A percentile compares a stretch with the other conserved stretches of the same genome.
Conservation (phyloP, 1,140 invertebrate genomes). For the Elymnias hypermnestra region DNA sequence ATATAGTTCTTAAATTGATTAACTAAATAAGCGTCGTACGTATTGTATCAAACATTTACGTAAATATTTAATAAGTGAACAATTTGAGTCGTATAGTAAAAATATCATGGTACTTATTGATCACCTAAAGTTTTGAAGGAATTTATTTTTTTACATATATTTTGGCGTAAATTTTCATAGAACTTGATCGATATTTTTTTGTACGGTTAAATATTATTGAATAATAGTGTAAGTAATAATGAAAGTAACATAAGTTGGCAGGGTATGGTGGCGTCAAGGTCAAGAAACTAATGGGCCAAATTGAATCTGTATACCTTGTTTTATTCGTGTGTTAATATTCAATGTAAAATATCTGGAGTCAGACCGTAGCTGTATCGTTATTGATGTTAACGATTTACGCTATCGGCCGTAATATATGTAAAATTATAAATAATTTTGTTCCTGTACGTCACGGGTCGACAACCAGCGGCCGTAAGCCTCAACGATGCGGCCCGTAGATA, state of each 20-base stretch:
- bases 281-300: too few species aligned
- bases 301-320: too few species aligned
- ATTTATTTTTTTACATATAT: constrained; percentile 4
- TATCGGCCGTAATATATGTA: constrained; percentile 2
- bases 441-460: not conserved
- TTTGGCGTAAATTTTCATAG: not conserved
- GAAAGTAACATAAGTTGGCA: too few species aligned
- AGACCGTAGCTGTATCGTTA: too few species aligned
- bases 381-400: too few species aligned
- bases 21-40: not conserved
- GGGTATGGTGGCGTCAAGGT: too few species aligned
- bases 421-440: not conserved
- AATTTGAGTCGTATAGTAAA: constrained; percentile 1
- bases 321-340: too few species aligned
- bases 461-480: too few species aligned
- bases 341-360: too few species aligned
- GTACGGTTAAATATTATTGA: not conserved
- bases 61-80: constrained; percentile 14
- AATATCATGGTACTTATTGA: not conserved
- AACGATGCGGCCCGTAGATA: too few species aligned
- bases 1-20: constrained; percentile 3
- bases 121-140: not conserved
- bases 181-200: not conserved
- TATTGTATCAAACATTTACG: constrained; percentile 3
- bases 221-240: not conserved